Percentiles rank a stretch among this genome's conserved stretches.
Conservation (phyloP, 92 coral and sea anemone species). For the Umimayanthus chanpuru region DNA sequence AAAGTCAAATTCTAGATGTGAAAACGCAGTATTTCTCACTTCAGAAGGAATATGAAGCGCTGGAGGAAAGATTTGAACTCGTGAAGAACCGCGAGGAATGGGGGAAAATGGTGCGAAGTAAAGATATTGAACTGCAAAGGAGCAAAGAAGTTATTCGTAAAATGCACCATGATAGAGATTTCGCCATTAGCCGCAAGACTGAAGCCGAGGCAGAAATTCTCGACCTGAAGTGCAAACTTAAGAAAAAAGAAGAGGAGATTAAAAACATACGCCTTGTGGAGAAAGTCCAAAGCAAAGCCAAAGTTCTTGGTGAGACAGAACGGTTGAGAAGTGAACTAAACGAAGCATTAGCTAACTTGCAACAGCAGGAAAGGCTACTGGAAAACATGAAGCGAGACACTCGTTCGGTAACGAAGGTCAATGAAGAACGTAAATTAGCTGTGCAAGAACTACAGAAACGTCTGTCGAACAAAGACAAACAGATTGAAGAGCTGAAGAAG, state of each 20-base stretch:
- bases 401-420: constrained; percentile 34
- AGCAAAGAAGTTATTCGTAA: constrained; percentile 74
- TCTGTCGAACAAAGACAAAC: constrained; percentile 69
- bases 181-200: constrained; percentile 71
- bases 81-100: constrained; percentile 68
- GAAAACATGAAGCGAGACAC: constrained; percentile 63
- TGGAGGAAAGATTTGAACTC: constrained; percentile 54
- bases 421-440: constrained; percentile 53
- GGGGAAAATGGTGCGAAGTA: constrained; percentile 82
- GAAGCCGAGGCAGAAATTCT: constrained; percentile 68
- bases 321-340: constrained; percentile 79
- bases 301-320: constrained; percentile 86
- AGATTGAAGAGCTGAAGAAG: constrained; percentile 69
- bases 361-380: constrained; percentile 59
- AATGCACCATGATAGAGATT: constrained; percentile 74
- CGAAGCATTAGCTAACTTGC: constrained; percentile 67
- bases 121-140: constrained; percentile 73
- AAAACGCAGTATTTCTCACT: constrained; percentile 38
- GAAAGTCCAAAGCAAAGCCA: constrained; percentile 80
- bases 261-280: constrained; percentile 71
- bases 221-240: constrained; percentile 78
- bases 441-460: constrained; percentile 70
- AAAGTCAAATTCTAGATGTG: constrained; percentile 45
- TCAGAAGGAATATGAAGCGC: constrained; percentile 54
- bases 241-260: constrained; percentile 66